Evolutionary conservation across 2,888 invertebrate species (phyloP), one percentile per base, ranked within the genome.

Genomic region (Papilio gigon): DNA sequence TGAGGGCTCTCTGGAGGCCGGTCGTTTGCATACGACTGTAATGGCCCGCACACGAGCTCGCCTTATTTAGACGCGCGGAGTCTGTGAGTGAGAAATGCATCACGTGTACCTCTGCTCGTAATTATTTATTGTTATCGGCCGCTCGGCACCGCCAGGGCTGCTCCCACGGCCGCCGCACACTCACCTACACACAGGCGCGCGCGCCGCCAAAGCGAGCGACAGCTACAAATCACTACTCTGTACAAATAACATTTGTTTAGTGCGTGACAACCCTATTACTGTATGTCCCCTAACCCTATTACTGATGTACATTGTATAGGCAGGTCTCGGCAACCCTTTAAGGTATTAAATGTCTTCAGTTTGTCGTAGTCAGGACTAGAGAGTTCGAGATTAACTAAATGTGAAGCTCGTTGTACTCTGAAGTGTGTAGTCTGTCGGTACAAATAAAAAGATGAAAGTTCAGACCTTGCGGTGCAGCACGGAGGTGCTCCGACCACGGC

Each of bases 1-100:
- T 20, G 12, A 20, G 27, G 12, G 12, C 8, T 27, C 67, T 20
- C 4, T 0, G 60, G 50, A 12, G 4, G 11, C 53, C 56, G 37
- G 66, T 6, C 61, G 37, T 17, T 4, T 9, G 33, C 59, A 25
- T n/a, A 59, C 35, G 66, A 35, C 4, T 22, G 60, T 14, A 44
- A 22, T 9, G 53, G 27, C 27, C 40, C 12, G 20, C 35, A 8
- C 8, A 33, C 76, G 80, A 78, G 79, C 82, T 79, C 81, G 73
- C 86, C 85, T 77, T 85, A 83, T 86, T 84, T 84, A 85, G 84
- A 53, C 9, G 53, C 73, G 76, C 74, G 40, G 59, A 35, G 33
- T 66, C 47, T 50, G 58, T 58, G 27, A 35, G 37, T 56, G 5
- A 53, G 20, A 35, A 65, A 65, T 56, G 65, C 56, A 56, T 65